Evolutionary conservation across 1,140 invertebrate species (phyloP).

Genomic region (Grapholita molesta): DNA sequence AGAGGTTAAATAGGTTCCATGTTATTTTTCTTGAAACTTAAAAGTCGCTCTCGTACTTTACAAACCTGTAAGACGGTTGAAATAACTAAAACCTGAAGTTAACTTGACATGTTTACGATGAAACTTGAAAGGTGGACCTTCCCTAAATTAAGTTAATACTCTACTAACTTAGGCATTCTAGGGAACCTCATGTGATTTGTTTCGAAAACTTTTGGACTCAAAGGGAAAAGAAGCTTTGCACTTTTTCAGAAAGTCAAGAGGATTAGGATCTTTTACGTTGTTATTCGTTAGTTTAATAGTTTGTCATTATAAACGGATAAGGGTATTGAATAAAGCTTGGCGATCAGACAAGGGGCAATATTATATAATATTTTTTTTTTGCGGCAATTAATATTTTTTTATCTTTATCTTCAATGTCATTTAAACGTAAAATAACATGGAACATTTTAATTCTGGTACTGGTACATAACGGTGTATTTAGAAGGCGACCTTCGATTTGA

Average conservation of each 20-base stretch:
- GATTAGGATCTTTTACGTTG: not conserved
- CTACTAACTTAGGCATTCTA: not conserved
- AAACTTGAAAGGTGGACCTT: conserved; percentile 1
- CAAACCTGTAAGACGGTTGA: not conserved
- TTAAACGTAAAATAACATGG: too few relatives aligned
- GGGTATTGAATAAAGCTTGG: not conserved
- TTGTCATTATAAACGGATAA: not conserved
- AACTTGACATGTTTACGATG: not conserved
- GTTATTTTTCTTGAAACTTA: not conserved
- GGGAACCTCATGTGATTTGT: not conserved
- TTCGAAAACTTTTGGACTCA: not conserved
- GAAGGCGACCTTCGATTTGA: too few relatives aligned
- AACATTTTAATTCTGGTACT: too few relatives aligned
- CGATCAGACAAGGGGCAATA: not conserved
- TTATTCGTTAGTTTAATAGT: not conserved
- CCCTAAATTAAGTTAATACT: not conserved
- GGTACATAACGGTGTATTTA: too few relatives aligned
- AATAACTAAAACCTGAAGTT: not conserved
- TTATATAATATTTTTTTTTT: too few relatives aligned
- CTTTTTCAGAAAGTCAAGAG: conserved; percentile 1
- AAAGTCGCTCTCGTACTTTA: not conserved
- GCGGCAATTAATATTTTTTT: too few relatives aligned
- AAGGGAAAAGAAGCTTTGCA: not conserved
- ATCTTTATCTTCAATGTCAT: too few relatives aligned
- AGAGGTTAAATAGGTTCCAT: too few relatives aligned